A percentile compares a stretch with the other conserved stretches of the same genome.
These are phyloP conservation scores for Anastrepha ludens DNA, from an alignment of 1,140 invertebrate species.

Conservation along the genomic window DNA sequence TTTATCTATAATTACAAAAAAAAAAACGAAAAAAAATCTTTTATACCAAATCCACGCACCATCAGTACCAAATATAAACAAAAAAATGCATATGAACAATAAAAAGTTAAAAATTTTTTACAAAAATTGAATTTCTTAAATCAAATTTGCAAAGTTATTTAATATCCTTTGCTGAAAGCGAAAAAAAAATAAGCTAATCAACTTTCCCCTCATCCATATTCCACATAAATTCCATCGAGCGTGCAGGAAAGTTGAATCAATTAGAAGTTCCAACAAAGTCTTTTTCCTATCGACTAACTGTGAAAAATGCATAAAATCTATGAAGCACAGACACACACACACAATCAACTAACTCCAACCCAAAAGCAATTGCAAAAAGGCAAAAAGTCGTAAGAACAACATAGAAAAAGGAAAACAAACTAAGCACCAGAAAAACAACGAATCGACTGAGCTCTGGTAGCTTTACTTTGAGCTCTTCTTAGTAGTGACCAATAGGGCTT, in stretches of 20 bases:
- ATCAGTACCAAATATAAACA: too few species aligned
- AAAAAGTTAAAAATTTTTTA: too few species aligned
- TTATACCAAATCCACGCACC: too few species aligned
- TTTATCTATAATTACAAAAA: too few species aligned
- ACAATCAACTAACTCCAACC: neutral
- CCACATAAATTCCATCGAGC: neutral
- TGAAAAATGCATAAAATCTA: slow-evolving; percentile 17
- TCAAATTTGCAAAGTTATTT: too few species aligned
- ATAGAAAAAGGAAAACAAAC: neutral
- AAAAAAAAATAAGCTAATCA: neutral
- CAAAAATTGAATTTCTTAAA: too few species aligned
- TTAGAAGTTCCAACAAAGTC: slow-evolving; percentile 23
- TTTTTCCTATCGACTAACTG: slow-evolving; percentile 2
- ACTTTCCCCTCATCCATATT: neutral
- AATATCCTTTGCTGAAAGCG: neutral
- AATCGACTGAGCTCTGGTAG: neutral
- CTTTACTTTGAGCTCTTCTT: slow-evolving; percentile 17
- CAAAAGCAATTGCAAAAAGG: neutral
- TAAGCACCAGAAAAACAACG: slow-evolving; percentile 2
- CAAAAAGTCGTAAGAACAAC: neutral
- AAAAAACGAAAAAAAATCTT: too few species aligned
- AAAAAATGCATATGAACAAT: too few species aligned
- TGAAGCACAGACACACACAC: too few species aligned
- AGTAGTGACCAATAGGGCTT: neutral
- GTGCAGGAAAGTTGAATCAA: neutral